phyloP scores from a whole-genome alignment of 64 coral and sea anemone genomes.

The Astreopora myriophthalma region DNA sequence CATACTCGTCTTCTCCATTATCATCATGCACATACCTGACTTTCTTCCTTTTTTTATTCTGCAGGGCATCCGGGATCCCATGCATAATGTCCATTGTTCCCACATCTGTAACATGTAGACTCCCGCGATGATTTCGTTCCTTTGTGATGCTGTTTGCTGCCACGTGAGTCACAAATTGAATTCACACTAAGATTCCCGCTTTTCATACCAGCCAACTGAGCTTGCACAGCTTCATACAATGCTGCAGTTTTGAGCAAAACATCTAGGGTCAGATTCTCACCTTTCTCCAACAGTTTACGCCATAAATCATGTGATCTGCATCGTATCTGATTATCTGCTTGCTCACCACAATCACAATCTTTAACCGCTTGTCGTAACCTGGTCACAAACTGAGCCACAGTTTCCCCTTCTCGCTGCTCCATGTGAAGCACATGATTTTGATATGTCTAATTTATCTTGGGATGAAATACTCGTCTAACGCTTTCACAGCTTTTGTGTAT shows the following conservation, averaged over 20 bases:
- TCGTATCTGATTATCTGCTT: neutral
- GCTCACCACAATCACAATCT: neutral
- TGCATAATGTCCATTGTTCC: neutral
- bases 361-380: neutral
- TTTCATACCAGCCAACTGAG: neutral
- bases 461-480: neutral
- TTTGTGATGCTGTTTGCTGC: neutral
- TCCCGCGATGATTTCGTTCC: too few species aligned
- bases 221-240: neutral
- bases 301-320: neutral
- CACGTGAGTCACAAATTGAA: neutral
- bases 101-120: too few species aligned
- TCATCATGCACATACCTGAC: neutral
- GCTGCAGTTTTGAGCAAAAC: neutral
- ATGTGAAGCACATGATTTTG: neutral
- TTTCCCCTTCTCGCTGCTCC: neutral
- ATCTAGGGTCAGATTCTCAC: neutral
- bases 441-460: neutral
- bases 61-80: neutral
- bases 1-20: neutral
- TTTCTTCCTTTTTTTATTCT: neutral
- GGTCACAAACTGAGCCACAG: neutral
- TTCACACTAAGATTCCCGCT: neutral
- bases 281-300: constrained; percentile 2
- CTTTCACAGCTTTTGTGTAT: neutral